A percentile compares a stretch with the other conserved stretches of the same genome.
Conservation (phyloP, 2,797 vertebrate genomes). For the Oryzias dopingdopingensis region DNA sequence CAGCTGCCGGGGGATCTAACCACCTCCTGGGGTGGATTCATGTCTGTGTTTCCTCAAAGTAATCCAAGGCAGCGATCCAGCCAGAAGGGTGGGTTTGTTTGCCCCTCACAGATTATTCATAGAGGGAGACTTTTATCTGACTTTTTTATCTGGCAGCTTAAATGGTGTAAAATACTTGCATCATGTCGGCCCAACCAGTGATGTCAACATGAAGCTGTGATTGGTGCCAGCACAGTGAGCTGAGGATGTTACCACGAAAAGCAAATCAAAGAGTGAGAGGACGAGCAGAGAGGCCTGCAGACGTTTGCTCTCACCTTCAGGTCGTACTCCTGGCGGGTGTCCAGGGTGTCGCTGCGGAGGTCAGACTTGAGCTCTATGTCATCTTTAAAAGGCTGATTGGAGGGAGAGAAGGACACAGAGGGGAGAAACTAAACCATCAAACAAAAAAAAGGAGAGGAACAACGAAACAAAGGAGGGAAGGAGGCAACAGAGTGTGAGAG, state of each 20-base stretch:
- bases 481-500: conserved; percentile 57
- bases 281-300: background rate
- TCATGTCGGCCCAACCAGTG: conserved; percentile 25
- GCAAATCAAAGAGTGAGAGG: no score
- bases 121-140: conserved; percentile 21
- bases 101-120: conserved; percentile 57
- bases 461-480: conserved; percentile 60
- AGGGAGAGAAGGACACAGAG: conserved; percentile 80
- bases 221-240: conserved; percentile 30
- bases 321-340: conserved; percentile 93
- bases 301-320: conserved; percentile 83
- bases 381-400: conserved; percentile 92
- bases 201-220: conserved; percentile 48
- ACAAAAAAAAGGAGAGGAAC: conserved; percentile 56
- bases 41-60: conserved; percentile 59
- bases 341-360: conserved; percentile 89
- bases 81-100: conserved; percentile 34
- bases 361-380: conserved; percentile 95
- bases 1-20: conserved; percentile 56
- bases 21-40: conserved; percentile 55
- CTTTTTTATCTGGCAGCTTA: conserved; percentile 51
- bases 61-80: conserved; percentile 52
- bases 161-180: conserved; percentile 38
- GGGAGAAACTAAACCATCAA: conserved; percentile 84
- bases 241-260: background rate